Evolutionary conservation across 2,888 invertebrate genomes (phyloP).

Genomic region (Ommatoiulus sabulosus): DNA sequence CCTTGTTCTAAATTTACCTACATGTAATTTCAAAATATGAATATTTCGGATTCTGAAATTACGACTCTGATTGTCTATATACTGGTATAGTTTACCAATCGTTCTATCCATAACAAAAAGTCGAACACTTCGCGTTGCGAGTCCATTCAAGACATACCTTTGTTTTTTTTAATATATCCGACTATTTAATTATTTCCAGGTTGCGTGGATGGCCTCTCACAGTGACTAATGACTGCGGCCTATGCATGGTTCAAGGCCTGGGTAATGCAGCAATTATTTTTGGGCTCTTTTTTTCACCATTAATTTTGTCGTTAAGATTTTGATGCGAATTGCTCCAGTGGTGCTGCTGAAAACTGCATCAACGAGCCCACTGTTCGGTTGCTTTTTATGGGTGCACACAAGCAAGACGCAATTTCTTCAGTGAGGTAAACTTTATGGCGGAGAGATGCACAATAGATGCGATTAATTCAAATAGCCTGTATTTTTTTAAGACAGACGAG

Average conservation of each 20-base stretch:
- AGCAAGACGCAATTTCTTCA: neutral
- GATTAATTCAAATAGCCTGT: neutral
- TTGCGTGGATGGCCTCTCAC: neutral
- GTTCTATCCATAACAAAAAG: no score
- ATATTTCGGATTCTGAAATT: no score
- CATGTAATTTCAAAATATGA: no score
- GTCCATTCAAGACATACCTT: neutral
- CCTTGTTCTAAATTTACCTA: no score
- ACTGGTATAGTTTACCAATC: no score
- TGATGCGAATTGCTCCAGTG: constrained; percentile 8
- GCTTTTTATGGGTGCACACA: constrained; percentile 10
- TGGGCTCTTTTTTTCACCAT: neutral
- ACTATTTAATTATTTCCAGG: neutral
- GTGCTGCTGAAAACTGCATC: neutral
- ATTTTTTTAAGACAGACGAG: neutral
- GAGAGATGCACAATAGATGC: neutral
- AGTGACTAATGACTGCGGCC: neutral
- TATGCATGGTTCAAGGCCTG: neutral
- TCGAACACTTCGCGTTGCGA: neutral
- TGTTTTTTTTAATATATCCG: neutral
- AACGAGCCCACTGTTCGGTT: neutral
- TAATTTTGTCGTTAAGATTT: constrained; percentile 1
- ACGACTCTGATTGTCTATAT: no score
- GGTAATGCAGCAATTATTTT: constrained; percentile 4
- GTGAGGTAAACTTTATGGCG: neutral